A percentile compares a stretch with the other conserved stretches of the same genome.
These are phyloP conservation scores for Porites divaricata DNA, from an alignment of 92 coral and sea anemone species.

Conservation along the genomic window DNA sequence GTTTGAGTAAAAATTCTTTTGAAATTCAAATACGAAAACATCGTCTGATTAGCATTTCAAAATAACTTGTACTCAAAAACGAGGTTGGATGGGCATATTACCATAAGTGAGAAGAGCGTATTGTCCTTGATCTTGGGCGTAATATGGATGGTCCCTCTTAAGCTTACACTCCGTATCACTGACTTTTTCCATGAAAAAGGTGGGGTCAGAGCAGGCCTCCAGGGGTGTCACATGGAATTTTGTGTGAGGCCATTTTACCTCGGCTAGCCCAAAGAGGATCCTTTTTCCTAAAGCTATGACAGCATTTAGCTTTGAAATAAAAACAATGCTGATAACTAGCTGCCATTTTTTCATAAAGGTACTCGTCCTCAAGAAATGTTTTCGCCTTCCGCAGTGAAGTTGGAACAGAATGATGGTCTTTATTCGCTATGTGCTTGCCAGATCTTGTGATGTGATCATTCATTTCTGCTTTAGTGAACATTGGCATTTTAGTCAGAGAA, in stretches of 20 bases:
- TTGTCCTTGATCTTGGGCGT: conserved; percentile 50
- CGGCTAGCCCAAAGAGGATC: conserved; percentile 52
- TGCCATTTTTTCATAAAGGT: too few relatives aligned
- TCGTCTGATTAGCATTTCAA: too few relatives aligned
- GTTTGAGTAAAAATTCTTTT: too few relatives aligned
- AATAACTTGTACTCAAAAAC: too few relatives aligned
- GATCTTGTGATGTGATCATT: neutral
- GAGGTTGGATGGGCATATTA: too few relatives aligned
- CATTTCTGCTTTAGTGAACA: conserved; percentile 6
- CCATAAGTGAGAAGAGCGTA: too few relatives aligned
- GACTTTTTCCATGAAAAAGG: neutral
- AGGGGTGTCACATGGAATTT: conserved; percentile 37
- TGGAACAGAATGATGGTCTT: too few relatives aligned
- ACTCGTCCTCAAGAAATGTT: too few relatives aligned
- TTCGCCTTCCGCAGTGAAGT: too few relatives aligned
- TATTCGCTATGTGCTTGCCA: neutral
- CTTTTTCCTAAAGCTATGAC: too few relatives aligned
- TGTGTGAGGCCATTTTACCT: conserved; percentile 60
- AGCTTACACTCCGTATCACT: neutral
- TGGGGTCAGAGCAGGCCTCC: conserved; percentile 60
- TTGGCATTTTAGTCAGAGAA: neutral
- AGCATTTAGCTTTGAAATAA: neutral
- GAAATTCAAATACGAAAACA: too few relatives aligned
- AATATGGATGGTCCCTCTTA: conserved; percentile 39
- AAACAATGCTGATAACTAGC: neutral